Evolutionary conservation across 2,113 vertebrate genomes (phyloP).

Genomic region (Andinoacara biseriatus): DNA sequence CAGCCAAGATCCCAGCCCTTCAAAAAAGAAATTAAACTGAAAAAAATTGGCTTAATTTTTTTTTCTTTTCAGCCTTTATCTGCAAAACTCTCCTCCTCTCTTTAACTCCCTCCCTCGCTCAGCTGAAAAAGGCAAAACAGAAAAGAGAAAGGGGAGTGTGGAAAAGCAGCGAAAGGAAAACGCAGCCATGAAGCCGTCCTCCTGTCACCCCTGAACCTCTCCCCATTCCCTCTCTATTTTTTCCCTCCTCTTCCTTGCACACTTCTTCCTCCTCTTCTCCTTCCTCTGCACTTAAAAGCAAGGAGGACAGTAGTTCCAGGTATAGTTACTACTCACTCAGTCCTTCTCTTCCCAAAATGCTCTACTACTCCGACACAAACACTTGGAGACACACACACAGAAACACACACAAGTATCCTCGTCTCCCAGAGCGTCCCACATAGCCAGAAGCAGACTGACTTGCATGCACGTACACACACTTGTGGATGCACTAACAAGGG

Average conservation of each 20-base stretch:
- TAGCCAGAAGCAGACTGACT: conserved; percentile 67
- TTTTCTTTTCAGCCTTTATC: conserved; percentile 57
- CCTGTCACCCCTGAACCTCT: conserved; percentile 80
- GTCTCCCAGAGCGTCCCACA: conserved; percentile 70
- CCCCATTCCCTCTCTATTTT: conserved; percentile 46
- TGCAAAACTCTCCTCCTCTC: conserved; percentile 70
- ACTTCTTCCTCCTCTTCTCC: conserved; percentile 46
- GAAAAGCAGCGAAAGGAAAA: conserved; percentile 75
- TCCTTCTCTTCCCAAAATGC: conserved; percentile 61
- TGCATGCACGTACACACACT: conserved; percentile 57
- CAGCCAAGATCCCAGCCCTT: conserved; percentile 82
- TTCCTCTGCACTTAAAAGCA: conserved; percentile 29
- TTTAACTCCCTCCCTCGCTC: conserved; percentile 68
- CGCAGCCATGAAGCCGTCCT: conserved; percentile 78
- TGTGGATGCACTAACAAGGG: conserved; percentile 53
- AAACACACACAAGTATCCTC: conserved; percentile 51
- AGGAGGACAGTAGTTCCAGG: conserved; percentile 68
- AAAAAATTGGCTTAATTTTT: conserved; percentile 66
- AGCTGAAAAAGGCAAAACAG: conserved; percentile 72
- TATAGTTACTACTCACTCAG: conserved; percentile 66
- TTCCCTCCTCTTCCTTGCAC: conserved; percentile 27
- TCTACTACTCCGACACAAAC: conserved; percentile 55
- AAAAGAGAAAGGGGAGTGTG: conserved; percentile 71
- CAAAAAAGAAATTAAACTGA: conserved; percentile 38
- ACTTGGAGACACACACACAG: conserved; percentile 33